Conservation (phyloP, 2,888 invertebrate species). For the Salpingus planirostris region DNA sequence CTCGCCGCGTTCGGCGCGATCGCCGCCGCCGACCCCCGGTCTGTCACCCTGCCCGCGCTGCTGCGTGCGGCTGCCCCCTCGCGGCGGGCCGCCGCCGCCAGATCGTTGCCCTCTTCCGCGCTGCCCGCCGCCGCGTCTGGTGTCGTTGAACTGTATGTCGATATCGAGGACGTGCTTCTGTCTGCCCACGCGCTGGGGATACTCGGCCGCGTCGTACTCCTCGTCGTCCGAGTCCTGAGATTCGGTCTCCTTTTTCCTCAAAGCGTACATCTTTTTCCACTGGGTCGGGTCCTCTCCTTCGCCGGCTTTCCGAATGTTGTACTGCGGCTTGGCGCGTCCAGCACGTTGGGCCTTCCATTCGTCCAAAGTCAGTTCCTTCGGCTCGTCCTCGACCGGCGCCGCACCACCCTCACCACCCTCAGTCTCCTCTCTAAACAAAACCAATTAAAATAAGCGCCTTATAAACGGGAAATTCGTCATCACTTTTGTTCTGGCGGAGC, state of each 20-base stretch:
- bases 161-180: conserved; percentile 80
- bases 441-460: conserved; percentile 2
- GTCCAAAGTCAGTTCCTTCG: conserved; percentile 83
- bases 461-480: conserved; percentile 5
- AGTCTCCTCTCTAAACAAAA: conserved; percentile 29
- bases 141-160: conserved; percentile 80
- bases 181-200: conserved; percentile 77
- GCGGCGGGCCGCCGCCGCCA: conserved; percentile 40
- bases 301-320: conserved; percentile 86
- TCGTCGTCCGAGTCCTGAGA: conserved; percentile 41
- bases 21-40: conserved; percentile 30
- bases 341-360: conserved; percentile 88
- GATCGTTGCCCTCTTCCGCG: conserved; percentile 51
- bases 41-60: conserved; percentile 36
- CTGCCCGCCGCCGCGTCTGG: conserved; percentile 60
- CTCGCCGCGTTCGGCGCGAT: conserved; percentile 33
- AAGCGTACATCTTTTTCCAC: conserved; percentile 85
- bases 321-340: conserved; percentile 74
- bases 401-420: conserved; percentile 33
- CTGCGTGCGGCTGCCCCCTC: conserved; percentile 35
- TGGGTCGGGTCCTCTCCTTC: conserved; percentile 86
- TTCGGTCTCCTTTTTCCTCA: conserved; percentile 62
- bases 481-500: conserved; percentile 30
- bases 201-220: conserved; percentile 66
- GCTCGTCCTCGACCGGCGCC: conserved; percentile 59